Conservation (phyloP, 1,140 invertebrate genomes). For the Drosophila kurseongensis region DNA sequence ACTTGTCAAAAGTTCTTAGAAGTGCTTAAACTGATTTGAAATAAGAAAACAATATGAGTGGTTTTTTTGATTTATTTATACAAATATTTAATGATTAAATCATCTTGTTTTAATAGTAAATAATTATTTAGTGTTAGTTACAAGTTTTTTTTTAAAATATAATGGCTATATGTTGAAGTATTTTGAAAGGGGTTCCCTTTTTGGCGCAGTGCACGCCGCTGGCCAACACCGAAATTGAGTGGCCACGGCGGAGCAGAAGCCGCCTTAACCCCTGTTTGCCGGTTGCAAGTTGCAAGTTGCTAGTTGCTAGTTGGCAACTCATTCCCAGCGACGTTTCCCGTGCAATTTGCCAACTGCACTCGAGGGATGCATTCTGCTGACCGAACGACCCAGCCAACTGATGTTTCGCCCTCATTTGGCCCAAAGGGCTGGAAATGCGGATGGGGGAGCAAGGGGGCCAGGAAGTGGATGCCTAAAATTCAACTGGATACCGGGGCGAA, state of each 20-base stretch:
- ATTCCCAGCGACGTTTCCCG: constrained; percentile 22
- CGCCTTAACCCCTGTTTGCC: constrained; percentile 6
- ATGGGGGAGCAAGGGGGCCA: neutral
- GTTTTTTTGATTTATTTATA: no score
- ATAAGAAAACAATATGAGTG: no score
- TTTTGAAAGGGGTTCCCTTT: neutral
- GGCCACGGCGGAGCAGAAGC: constrained; percentile 47
- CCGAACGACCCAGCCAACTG: constrained; percentile 26
- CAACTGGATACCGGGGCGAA: neutral
- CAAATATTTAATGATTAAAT: no score
- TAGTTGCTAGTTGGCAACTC: constrained; percentile 1
- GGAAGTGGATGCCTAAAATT: constrained; percentile 14
- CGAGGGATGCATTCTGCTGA: constrained; percentile 61
- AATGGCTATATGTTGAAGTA: no score
- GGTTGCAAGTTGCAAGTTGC: neutral
- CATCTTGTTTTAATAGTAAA: no score
- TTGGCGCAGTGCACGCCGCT: constrained; percentile 7
- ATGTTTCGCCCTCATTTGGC: neutral
- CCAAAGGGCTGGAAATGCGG: neutral
- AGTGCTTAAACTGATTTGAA: no score
- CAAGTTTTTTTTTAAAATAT: no score
- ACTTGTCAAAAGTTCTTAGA: no score
- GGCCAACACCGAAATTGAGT: constrained; percentile 45
- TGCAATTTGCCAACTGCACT: constrained; percentile 63
- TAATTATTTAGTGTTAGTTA: no score